Percentiles rank a stretch among this genome's conserved stretches.
Conservation (phyloP, 2,113 vertebrate genomes). For the Bubo bubo region DNA sequence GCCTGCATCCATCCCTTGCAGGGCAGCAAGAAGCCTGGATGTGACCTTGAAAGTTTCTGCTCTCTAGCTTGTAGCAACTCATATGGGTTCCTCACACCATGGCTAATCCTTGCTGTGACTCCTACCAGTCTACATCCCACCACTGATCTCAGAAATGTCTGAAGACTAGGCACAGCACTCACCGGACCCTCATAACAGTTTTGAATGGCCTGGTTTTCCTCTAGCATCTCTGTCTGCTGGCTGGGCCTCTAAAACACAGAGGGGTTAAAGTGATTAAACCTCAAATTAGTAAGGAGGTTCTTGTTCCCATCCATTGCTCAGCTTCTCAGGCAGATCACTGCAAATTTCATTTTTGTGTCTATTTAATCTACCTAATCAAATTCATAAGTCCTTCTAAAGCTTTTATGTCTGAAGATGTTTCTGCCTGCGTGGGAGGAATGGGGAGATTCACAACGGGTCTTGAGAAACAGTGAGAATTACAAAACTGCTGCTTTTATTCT, state of each 20-base stretch:
- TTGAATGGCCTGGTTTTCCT: neutral
- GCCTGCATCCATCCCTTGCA: rapidly evolving
- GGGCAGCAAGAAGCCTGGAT: neutral
- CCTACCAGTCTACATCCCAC: neutral
- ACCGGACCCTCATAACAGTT: neutral
- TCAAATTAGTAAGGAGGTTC: neutral
- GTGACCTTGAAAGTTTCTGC: neutral
- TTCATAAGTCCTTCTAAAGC: neutral
- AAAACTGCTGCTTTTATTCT: neutral
- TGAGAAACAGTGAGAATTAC: neutral
- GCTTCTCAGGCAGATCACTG: neutral
- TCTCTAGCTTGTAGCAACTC: neutral
- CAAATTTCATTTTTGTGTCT: neutral
- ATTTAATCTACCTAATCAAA: neutral
- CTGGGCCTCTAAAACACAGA: neutral
- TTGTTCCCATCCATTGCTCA: neutral
- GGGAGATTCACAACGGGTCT: neutral
- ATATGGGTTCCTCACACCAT: neutral
- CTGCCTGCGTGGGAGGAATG: neutral
- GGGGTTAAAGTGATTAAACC: neutral
- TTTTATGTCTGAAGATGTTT: neutral
- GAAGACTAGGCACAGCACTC: neutral
- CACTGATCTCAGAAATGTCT: neutral
- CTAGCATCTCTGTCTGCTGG: neutral
- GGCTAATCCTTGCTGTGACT: neutral